Evolutionary conservation across 1,140 invertebrate genomes (phyloP).

Genomic region (Anthonomus grandis): DNA sequence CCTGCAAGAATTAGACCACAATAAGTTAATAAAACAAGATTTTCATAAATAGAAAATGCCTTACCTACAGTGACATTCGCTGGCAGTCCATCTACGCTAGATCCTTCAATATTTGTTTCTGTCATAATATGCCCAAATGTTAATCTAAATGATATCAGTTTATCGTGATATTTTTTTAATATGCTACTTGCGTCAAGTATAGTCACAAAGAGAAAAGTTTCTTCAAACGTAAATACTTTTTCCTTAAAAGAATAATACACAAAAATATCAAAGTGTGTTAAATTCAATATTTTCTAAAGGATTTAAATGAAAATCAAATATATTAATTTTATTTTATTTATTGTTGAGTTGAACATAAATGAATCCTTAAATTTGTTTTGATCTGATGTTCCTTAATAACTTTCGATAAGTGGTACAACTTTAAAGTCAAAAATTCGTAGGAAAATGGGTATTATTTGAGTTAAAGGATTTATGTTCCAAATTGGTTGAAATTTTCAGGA

Average conservation of each 20-base stretch:
- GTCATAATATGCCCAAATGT: slow-evolving; percentile 30
- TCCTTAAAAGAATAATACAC: slow-evolving; percentile 15
- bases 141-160: slow-evolving; percentile 35
- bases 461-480: too few relatives aligned
- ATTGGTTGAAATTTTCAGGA: too few relatives aligned
- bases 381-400: too few relatives aligned
- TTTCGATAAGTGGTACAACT: too few relatives aligned
- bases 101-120: not conserved
- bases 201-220: slow-evolving; percentile 33
- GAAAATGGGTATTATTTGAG: too few relatives aligned
- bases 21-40: slow-evolving; percentile 3
- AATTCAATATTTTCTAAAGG: too few relatives aligned
- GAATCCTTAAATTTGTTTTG: too few relatives aligned
- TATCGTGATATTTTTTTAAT: slow-evolving; percentile 33
- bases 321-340: too few relatives aligned
- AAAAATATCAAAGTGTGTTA: too few relatives aligned
- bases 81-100: not conserved
- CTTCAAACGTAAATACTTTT: slow-evolving; percentile 26
- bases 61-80: slow-evolving; percentile 22
- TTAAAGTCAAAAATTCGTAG: too few relatives aligned
- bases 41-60: not conserved
- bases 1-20: not conserved
- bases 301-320: too few relatives aligned
- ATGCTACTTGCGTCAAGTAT: slow-evolving; percentile 40
- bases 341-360: too few relatives aligned